phyloP scores from a whole-genome alignment of 2,113 vertebrate species.

The Neomonachus schauinslandi region DNA sequence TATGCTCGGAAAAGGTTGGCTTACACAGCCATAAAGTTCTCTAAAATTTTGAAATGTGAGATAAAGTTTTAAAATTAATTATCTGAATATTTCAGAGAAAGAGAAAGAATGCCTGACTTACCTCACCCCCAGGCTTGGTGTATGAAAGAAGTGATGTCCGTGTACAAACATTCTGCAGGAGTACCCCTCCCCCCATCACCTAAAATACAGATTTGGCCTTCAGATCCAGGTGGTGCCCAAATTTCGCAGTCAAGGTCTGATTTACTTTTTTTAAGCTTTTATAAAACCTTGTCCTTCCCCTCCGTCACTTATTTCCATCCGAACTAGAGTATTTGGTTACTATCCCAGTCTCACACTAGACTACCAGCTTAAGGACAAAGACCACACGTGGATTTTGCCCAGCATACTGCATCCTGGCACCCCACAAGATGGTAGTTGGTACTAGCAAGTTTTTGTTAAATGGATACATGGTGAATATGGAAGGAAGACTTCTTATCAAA shows the following conservation, averaged over 20 bases:
- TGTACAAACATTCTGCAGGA: neutral
- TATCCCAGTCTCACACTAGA: neutral
- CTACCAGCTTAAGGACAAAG: neutral
- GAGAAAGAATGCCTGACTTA: neutral
- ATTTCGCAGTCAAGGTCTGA: neutral
- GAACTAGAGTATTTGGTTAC: neutral
- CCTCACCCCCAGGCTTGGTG: neutral
- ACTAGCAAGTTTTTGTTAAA: neutral
- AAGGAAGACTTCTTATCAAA: constrained; percentile 19
- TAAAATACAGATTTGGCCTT: neutral
- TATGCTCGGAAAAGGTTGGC: neutral
- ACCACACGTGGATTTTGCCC: neutral
- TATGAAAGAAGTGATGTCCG: neutral
- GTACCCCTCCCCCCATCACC: neutral
- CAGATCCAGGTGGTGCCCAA: too few species aligned
- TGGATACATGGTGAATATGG: neutral
- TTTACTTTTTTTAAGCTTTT: neutral
- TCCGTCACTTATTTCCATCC: neutral
- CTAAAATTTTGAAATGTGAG: neutral
- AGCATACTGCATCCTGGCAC: too few species aligned
- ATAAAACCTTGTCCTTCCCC: neutral
- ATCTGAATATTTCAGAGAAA: neutral
- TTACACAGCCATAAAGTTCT: neutral
- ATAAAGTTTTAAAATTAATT: neutral
- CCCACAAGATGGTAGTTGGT: neutral